Conservation (phyloP, 2,113 vertebrate species). For the Balaenoptera acutorostrata region DNA sequence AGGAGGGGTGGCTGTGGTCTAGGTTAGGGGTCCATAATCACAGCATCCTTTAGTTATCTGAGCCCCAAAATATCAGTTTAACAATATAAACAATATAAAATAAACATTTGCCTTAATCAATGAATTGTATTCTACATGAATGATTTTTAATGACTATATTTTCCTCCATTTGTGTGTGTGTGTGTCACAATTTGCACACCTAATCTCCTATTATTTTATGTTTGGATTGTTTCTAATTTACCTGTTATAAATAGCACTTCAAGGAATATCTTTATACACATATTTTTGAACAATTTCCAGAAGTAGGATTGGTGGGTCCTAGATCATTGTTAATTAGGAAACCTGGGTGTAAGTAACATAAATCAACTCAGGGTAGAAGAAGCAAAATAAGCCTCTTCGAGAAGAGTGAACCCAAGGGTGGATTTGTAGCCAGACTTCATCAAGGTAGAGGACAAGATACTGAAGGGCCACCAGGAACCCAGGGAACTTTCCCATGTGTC, state of each 20-base stretch:
- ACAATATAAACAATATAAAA: not conserved
- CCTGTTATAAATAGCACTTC: not conserved
- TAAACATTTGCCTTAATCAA: not conserved
- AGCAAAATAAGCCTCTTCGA: not conserved
- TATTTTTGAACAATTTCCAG: not conserved
- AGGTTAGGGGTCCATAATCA: not conserved
- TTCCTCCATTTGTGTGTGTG: not conserved
- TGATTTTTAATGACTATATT: not conserved
- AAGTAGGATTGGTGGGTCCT: not conserved
- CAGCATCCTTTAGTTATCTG: not conserved
- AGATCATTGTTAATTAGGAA: not conserved
- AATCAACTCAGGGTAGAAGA: not conserved
- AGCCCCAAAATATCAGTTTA: too few relatives aligned
- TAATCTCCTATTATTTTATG: not conserved
- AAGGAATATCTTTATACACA: not conserved
- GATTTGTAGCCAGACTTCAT: not conserved
- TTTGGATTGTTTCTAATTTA: not conserved
- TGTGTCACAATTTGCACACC: not conserved
- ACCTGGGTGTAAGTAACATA: not conserved
- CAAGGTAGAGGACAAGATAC: not conserved
- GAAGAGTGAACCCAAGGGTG: not conserved
- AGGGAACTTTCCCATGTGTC: accelerated
- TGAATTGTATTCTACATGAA: not conserved
- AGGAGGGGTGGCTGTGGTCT: not conserved
- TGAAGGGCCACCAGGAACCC: not conserved